A percentile compares a stretch with the other conserved stretches of the same genome.
phyloP scores from a whole-genome alignment of 2,113 vertebrate species.

The Scytalopus superciliaris region DNA sequence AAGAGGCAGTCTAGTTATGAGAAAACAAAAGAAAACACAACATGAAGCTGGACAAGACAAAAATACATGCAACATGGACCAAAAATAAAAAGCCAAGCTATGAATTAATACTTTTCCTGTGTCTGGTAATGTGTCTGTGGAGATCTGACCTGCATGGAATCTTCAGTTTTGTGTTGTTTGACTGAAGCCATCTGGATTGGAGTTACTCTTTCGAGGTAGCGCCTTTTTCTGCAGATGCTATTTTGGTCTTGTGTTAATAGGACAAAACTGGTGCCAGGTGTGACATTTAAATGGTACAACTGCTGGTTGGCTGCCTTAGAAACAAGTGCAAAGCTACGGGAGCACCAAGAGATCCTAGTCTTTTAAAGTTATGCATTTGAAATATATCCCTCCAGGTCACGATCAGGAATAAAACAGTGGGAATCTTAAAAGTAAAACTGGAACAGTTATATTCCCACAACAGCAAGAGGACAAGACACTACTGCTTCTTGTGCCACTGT shows the following conservation, averaged over 20 bases:
- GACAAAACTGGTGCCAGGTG: background rate
- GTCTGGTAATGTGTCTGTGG: background rate
- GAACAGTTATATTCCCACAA: background rate
- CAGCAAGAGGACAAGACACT: background rate
- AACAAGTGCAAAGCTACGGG: background rate
- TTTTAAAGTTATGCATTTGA: background rate
- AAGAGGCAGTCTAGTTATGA: conserved; percentile 82
- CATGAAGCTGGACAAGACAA: conserved; percentile 66
- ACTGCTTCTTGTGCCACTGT: background rate
- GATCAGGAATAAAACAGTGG: background rate
- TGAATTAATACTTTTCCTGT: background rate
- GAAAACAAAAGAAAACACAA: conserved; percentile 75
- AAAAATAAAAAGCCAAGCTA: background rate
- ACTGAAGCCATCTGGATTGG: background rate
- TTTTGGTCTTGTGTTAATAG: background rate
- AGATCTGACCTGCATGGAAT: background rate
- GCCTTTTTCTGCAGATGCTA: background rate
- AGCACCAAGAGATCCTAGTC: background rate
- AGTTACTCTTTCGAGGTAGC: background rate
- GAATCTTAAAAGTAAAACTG: background rate
- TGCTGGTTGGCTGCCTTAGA: background rate
- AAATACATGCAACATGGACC: conserved; percentile 51
- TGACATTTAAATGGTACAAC: background rate
- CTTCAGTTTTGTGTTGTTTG: background rate
- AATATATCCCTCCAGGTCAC: background rate